phyloP scores from a whole-genome alignment of 2,797 vertebrate species.

The Cossypha niveicapilla region DNA sequence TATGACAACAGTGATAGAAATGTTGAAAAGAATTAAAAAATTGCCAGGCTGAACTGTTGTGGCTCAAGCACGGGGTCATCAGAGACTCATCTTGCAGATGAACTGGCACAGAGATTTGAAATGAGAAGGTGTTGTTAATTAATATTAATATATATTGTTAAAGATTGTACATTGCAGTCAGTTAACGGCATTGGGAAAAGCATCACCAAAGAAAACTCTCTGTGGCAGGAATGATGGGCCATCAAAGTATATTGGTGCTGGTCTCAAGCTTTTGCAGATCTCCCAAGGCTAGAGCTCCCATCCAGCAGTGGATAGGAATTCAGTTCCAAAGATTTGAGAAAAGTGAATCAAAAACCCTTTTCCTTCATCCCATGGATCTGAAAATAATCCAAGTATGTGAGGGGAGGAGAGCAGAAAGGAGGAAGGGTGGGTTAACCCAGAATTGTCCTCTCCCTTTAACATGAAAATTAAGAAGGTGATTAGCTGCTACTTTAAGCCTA shows the following conservation, averaged over 20 bases:
- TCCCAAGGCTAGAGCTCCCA: neutral
- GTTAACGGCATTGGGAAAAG: neutral
- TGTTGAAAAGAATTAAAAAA: neutral
- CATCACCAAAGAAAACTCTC: neutral
- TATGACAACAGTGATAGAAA: neutral
- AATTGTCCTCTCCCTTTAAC: neutral
- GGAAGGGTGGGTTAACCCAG: accelerated
- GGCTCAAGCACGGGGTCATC: neutral
- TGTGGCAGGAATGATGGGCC: neutral
- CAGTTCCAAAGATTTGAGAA: neutral
- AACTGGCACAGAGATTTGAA: neutral
- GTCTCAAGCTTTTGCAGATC: neutral
- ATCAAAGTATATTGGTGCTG: neutral
- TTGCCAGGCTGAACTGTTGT: neutral
- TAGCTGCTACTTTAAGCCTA: neutral
- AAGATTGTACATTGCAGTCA: neutral
- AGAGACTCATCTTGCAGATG: neutral
- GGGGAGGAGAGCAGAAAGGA: neutral
- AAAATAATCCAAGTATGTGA: neutral
- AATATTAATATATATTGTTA: neutral
- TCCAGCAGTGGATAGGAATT: neutral
- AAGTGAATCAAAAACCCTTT: neutral
- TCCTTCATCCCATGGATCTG: neutral
- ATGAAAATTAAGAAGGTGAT: neutral
- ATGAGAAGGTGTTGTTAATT: neutral